phyloP scores from a whole-genome alignment of 37 sponge, comb jelly and placozoan genomes.

The Theonella swinhoei region DNA sequence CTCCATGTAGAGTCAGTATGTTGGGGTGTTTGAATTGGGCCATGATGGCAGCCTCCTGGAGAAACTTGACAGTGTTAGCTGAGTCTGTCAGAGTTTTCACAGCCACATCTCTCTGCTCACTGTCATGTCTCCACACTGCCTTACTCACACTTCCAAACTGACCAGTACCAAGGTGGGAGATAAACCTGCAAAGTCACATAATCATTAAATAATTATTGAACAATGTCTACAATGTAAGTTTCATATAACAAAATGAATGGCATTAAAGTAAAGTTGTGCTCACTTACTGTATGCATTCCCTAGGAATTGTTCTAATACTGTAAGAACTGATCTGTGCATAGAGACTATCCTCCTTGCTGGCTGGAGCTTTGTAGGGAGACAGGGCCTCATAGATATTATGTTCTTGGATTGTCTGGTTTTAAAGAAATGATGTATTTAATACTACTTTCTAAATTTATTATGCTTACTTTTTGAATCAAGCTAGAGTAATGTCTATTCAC shows the following conservation, averaged over 20 bases:
- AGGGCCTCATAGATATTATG: not conserved
- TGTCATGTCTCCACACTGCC: not conserved
- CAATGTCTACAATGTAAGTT: too few species aligned
- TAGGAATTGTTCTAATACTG: not conserved
- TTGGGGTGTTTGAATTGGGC: constrained; percentile 17
- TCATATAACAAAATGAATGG: too few species aligned
- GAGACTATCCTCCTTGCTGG: not conserved
- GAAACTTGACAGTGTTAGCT: not conserved
- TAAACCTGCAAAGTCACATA: not conserved
- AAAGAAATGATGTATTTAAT: not conserved
- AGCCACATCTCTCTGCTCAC: not conserved
- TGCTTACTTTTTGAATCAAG: not conserved
- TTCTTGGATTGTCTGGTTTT: not conserved
- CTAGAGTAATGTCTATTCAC: not conserved
- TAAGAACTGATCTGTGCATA: not conserved
- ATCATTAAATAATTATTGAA: too few species aligned
- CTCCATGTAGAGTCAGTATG: constrained; percentile 1
- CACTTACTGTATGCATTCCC: not conserved
- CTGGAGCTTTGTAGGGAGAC: not conserved
- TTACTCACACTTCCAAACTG: not conserved
- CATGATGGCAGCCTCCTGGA: constrained; percentile 19
- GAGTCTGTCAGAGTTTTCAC: not conserved
- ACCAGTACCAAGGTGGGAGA: not conserved
- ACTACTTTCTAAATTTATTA: not conserved
- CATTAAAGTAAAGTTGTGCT: too few species aligned